phyloP scores from a whole-genome alignment of 1,140 invertebrate species.

The Drosophila biarmipes region DNA sequence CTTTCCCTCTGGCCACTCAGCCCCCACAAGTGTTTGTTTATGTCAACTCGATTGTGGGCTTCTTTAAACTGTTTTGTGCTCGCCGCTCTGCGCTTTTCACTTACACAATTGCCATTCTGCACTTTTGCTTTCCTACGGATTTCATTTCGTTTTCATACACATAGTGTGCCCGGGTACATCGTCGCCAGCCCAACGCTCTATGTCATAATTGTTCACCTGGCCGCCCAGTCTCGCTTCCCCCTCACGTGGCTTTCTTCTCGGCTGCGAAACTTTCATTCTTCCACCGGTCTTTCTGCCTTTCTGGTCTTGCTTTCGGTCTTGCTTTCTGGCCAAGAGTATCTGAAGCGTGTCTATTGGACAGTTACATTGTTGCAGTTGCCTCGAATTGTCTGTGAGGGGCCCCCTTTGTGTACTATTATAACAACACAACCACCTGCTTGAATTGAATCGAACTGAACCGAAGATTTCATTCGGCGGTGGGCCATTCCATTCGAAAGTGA shows the following conservation, averaged over 20 bases:
- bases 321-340: slow-evolving; percentile 34
- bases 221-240: slow-evolving; percentile 13
- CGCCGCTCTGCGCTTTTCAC: slow-evolving; percentile 58
- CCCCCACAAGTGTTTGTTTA: slow-evolving; percentile 11
- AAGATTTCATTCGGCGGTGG: slow-evolving; percentile 24
- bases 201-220: slow-evolving; percentile 67
- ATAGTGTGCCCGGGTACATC: background rate
- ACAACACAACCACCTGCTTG: slow-evolving; percentile 11
- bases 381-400: background rate
- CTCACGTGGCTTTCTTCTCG: slow-evolving; percentile 42
- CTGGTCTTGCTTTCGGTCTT: slow-evolving; percentile 9
- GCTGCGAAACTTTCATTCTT: slow-evolving; percentile 65
- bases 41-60: slow-evolving; percentile 48
- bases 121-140: slow-evolving; percentile 71
- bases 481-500: slow-evolving; percentile 31
- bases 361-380: slow-evolving; percentile 33
- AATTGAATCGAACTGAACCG: slow-evolving; percentile 18
- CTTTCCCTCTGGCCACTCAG: background rate
- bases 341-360: slow-evolving; percentile 61
- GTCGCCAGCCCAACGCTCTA: slow-evolving; percentile 46
- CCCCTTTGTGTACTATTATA: background rate
- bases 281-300: slow-evolving; percentile 34
- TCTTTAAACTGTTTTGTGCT: slow-evolving; percentile 41
- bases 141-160: slow-evolving; percentile 61
- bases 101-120: slow-evolving; percentile 63